Evolutionary conservation across 1,140 invertebrate species (phyloP).

Genomic region (Papilio polytes): DNA sequence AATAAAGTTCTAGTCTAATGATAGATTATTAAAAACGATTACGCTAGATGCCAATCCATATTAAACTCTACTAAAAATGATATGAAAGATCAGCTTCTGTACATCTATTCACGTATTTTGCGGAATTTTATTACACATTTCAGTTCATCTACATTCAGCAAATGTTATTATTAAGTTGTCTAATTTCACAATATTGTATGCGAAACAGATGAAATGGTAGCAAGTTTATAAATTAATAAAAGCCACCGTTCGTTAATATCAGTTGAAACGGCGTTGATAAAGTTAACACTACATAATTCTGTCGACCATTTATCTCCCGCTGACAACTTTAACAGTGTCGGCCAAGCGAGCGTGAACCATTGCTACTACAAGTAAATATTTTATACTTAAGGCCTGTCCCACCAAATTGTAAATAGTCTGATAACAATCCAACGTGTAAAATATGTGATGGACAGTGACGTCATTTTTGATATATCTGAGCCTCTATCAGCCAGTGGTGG

Average conservation of each 20-base stretch:
- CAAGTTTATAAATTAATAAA: constrained; percentile 34
- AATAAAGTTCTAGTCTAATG: too few species aligned
- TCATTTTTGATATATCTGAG: too few species aligned
- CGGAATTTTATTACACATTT: not conserved
- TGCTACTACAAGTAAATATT: constrained; percentile 36
- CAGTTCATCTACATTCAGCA: not conserved
- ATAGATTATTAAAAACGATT: too few species aligned
- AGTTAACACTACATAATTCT: constrained; percentile 66
- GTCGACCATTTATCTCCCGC: constrained; percentile 68
- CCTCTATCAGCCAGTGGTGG: too few species aligned
- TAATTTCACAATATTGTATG: not conserved
- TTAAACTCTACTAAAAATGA: too few species aligned
- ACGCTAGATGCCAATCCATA: too few species aligned
- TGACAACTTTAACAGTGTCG: constrained; percentile 72
- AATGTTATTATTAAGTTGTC: not conserved
- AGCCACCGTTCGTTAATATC: constrained; percentile 31
- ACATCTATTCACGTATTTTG: too few species aligned
- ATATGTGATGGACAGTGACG: too few species aligned
- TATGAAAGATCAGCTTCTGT: too few species aligned
- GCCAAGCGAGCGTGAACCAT: constrained; percentile 56
- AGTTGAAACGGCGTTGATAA: constrained; percentile 51
- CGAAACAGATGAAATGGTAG: not conserved
- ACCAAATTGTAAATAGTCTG: too few species aligned
- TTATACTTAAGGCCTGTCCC: too few species aligned
- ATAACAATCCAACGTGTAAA: too few species aligned